phyloP scores from a whole-genome alignment of 1,140 invertebrate genomes.

The Venturia canescens region DNA sequence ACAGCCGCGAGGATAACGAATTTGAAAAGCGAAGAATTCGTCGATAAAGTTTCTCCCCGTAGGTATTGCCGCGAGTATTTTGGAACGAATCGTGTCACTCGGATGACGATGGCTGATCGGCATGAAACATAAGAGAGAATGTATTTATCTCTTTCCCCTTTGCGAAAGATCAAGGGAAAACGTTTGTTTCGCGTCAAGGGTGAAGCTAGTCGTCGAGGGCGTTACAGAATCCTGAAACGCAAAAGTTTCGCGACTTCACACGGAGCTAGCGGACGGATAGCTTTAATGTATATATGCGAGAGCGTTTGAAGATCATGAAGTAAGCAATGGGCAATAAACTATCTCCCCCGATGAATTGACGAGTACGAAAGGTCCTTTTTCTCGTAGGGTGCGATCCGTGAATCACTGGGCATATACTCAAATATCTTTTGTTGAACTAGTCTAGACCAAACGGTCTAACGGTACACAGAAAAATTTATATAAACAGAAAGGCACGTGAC shows the following conservation, averaged over 20 bases:
- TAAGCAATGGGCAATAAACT: conserved; percentile 7
- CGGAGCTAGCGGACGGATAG: background rate
- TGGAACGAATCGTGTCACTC: no score
- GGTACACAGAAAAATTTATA: conserved; percentile 29
- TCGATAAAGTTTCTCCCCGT: no score
- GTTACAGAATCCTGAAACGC: no score
- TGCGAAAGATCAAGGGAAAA: no score
- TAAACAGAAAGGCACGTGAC: conserved; percentile 45
- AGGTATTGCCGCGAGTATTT: no score
- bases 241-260: background rate
- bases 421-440: conserved; percentile 42
- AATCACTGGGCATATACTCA: conserved; percentile 42
- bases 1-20: no score
- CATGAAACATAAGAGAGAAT: no score
- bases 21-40: no score
- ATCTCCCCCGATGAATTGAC: conserved; percentile 26
- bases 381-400: conserved; percentile 36
- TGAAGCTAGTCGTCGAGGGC: no score
- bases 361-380: conserved; percentile 35
- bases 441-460: conserved; percentile 29
- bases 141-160: no score
- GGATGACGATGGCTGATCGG: no score
- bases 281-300: conserved; percentile 6
- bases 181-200: no score
- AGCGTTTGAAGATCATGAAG: background rate